Percentiles rank a stretch among this genome's conserved stretches.
Evolutionary conservation across 2,888 invertebrate species (phyloP).

Genomic region (Cetonia aurata): DNA sequence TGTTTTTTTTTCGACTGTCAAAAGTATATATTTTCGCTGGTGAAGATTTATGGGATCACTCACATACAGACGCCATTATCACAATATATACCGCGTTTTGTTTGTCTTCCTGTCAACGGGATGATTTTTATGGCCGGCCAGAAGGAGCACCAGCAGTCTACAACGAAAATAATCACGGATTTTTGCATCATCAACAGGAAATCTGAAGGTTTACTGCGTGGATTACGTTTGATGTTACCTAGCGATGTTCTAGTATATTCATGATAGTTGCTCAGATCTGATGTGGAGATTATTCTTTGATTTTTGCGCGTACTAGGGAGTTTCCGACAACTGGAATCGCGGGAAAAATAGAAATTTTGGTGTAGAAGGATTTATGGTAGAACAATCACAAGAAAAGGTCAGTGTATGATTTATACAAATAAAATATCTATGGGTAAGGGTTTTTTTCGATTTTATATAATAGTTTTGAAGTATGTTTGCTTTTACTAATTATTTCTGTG

Average conservation of each 20-base stretch:
- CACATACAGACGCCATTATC: constrained; percentile 7
- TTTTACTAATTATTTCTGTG: too few species aligned
- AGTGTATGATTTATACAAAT: too few species aligned
- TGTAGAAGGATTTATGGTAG: too few species aligned
- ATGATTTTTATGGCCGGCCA: constrained; percentile 31
- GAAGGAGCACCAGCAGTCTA: constrained; percentile 11
- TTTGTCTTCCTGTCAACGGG: constrained; percentile 39
- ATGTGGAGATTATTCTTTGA: neutral
- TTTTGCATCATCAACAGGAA: constrained; percentile 30
- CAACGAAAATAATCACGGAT: constrained; percentile 35
- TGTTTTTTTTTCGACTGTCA: constrained; percentile 13
- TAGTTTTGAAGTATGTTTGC: too few species aligned
- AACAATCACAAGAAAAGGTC: too few species aligned
- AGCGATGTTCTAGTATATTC: constrained; percentile 1
- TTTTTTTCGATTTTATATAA: too few species aligned
- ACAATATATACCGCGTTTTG: constrained; percentile 23
- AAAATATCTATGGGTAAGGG: too few species aligned
- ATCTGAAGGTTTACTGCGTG: neutral
- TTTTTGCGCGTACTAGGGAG: neutral
- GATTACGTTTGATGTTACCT: neutral
- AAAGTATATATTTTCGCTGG: constrained; percentile 35
- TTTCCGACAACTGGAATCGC: neutral
- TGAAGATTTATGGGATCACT: constrained; percentile 32
- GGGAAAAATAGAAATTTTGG: neutral
- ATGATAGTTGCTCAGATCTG: constrained; percentile 16